These are phyloP conservation scores for Percina caprodes DNA, from an alignment of 2,113 vertebrate species.

Conservation along the genomic window DNA sequence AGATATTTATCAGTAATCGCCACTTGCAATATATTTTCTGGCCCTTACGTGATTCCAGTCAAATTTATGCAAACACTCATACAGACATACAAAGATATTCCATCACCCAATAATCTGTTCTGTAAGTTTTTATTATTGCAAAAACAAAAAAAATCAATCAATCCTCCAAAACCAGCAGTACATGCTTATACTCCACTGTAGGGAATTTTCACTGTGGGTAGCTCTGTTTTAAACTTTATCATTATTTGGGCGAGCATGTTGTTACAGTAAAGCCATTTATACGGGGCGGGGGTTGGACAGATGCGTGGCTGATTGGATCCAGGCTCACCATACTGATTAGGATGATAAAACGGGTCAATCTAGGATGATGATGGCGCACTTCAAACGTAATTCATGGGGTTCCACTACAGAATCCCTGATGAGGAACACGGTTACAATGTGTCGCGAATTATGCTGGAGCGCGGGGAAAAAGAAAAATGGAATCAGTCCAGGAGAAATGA, in stretches of 20 bases:
- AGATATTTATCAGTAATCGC: neutral
- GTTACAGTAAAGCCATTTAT: slow-evolving; percentile 44
- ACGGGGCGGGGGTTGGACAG: neutral
- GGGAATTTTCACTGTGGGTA: slow-evolving; percentile 43
- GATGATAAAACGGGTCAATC: slow-evolving; percentile 45
- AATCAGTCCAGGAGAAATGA: slow-evolving; percentile 20
- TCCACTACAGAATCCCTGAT: slow-evolving; percentile 47
- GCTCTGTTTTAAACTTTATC: slow-evolving; percentile 60
- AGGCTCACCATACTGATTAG: slow-evolving; percentile 51
- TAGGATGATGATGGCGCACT: slow-evolving; percentile 31
- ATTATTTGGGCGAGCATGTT: slow-evolving; percentile 49
- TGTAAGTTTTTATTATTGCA: neutral
- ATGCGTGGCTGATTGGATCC: slow-evolving; percentile 60
- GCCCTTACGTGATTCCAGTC: neutral
- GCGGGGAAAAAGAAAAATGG: slow-evolving; percentile 8
- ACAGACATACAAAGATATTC: neutral
- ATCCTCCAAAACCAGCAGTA: slow-evolving; percentile 19
- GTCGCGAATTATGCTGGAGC: slow-evolving; percentile 5
- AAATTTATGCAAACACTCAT: neutral
- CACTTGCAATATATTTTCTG: neutral
- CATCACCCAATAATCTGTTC: neutral
- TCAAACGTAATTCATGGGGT: slow-evolving; percentile 29
- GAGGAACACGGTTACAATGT: slow-evolving; percentile 10
- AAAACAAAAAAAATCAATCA: slow-evolving; percentile 16
- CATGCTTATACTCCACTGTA: slow-evolving; percentile 53